Evolutionary conservation across 2,888 invertebrate genomes (phyloP).

Genomic region (Saturnia pavonia): DNA sequence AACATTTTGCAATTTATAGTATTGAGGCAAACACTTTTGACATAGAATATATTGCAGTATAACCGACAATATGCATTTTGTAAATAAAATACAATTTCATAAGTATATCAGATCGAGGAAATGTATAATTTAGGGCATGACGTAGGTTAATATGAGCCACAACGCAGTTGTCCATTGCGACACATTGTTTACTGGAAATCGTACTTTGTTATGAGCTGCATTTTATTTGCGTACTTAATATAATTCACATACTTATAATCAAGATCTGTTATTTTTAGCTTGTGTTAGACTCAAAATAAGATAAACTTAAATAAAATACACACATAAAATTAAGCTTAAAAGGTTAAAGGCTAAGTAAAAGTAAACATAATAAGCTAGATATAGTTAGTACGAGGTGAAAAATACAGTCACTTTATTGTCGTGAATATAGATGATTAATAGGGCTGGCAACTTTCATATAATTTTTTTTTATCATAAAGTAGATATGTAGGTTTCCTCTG

Average conservation of each 20-base stretch:
- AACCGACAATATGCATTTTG: slow-evolving; percentile 8
- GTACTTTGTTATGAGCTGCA: background rate
- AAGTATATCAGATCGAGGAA: slow-evolving; percentile 18
- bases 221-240: slow-evolving; percentile 11
- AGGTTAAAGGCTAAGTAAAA: background rate
- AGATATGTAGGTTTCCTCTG: background rate
- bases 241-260: background rate
- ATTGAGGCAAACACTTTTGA: no score
- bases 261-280: background rate
- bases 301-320: background rate
- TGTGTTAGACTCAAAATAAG: background rate
- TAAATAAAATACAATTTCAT: slow-evolving; percentile 2
- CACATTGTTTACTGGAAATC: slow-evolving; percentile 18
- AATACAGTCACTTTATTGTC: background rate
- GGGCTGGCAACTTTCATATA: background rate
- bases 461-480: background rate
- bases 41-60: no score
- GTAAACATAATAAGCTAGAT: background rate
- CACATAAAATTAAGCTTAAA: background rate
- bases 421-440: background rate
- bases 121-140: slow-evolving; percentile 17
- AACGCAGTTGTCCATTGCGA: slow-evolving; percentile 16
- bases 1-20: no score
- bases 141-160: slow-evolving; percentile 4
- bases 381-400: background rate